Conservation (phyloP, 2,888 invertebrate genomes). For the Clivina fossor region DNA sequence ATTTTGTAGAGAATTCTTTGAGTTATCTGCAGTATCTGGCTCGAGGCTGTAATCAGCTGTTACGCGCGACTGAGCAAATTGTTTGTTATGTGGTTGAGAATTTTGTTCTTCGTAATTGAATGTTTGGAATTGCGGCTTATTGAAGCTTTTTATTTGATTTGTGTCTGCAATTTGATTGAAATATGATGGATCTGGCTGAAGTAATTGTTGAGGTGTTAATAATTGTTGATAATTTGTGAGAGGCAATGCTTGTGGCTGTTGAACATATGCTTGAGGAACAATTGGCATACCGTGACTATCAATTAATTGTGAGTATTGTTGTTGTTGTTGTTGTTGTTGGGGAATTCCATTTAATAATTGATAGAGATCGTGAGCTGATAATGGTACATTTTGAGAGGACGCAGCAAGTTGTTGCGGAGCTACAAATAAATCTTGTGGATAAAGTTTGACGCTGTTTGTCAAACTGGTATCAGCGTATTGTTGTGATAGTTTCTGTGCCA, state of each 20-base stretch:
- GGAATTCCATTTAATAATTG: constrained; percentile 36
- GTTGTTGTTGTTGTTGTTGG: constrained; percentile 35
- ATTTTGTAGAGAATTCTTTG: constrained; percentile 52
- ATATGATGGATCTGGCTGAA: constrained; percentile 49
- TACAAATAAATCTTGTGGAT: constrained; percentile 47
- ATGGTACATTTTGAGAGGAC: constrained; percentile 29
- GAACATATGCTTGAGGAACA: constrained; percentile 52
- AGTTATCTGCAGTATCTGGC: constrained; percentile 39
- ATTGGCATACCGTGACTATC: constrained; percentile 55
- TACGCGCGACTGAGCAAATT: constrained; percentile 46
- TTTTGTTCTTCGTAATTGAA: constrained; percentile 55
- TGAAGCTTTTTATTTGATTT: constrained; percentile 48
- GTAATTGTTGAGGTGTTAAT: constrained; percentile 42
- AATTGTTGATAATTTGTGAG: constrained; percentile 53
- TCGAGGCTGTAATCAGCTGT: constrained; percentile 48
- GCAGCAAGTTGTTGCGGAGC: constrained; percentile 16
- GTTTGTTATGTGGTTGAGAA: constrained; percentile 39
- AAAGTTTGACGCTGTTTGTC: constrained; percentile 51
- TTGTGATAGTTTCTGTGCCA: constrained; percentile 10
- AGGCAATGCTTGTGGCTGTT: constrained; percentile 50
- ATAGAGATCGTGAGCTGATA: constrained; percentile 53
- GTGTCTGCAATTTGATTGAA: constrained; percentile 56
- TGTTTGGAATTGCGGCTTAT: constrained; percentile 52
- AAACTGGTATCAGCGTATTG: background rate
- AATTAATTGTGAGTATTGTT: too few species aligned